Percentiles rank a stretch among this genome's conserved stretches.
Conservation (phyloP, 2,797 vertebrate genomes). For the Phyllotis vaccarum region DNA sequence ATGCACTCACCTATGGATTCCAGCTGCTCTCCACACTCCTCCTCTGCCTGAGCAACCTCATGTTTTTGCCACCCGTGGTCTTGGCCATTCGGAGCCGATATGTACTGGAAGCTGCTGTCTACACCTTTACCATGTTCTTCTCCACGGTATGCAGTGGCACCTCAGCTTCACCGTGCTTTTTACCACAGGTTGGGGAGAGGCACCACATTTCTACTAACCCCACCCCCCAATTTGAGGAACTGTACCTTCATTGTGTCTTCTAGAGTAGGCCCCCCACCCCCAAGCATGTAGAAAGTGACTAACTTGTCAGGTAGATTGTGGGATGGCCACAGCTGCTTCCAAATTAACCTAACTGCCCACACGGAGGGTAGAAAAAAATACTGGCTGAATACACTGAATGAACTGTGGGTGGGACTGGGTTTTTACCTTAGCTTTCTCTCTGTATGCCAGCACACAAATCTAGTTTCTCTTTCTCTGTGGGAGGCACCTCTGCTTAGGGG, state of each 20-base stretch:
- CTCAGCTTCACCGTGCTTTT: neutral
- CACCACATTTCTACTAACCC: neutral
- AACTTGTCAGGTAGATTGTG: neutral
- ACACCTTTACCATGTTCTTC: constrained; percentile 99
- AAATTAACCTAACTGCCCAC: neutral
- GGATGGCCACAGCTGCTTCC: neutral
- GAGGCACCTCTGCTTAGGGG: neutral
- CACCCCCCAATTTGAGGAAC: neutral
- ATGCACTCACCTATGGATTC: constrained; percentile 97
- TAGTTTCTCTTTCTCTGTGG: neutral
- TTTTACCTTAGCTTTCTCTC: neutral
- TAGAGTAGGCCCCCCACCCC: neutral
- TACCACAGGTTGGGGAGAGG: neutral
- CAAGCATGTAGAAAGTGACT: neutral
- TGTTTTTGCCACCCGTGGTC: constrained; percentile 98
- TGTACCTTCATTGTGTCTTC: neutral
- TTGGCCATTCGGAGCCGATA: constrained; percentile 96
- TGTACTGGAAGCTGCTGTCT: constrained; percentile 97
- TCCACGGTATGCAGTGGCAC: constrained; percentile 93
- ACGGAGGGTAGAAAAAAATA: neutral
- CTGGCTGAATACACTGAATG: neutral
- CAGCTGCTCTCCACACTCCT: constrained; percentile 98
- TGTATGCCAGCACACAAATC: neutral
- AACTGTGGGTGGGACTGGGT: neutral
- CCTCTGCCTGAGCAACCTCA: constrained; percentile 98